Percentiles rank a stretch among this genome's conserved stretches.
Conservation (phyloP, 2,113 vertebrate species). For the Xiphias gladius region DNA sequence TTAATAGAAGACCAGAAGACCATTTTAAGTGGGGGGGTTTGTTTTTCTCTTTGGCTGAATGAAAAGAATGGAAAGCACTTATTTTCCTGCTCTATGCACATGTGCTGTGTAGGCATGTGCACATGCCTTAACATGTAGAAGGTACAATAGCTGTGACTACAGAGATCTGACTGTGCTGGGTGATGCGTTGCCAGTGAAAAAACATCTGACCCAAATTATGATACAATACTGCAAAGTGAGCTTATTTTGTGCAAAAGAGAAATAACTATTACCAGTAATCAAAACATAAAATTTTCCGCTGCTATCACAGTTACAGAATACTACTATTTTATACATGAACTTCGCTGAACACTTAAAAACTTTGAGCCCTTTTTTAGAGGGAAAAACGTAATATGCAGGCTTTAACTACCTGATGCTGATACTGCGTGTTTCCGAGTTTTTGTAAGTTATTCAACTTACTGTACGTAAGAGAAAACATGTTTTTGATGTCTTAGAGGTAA, state of each 20-base stretch:
- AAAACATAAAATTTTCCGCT: constrained; percentile 52
- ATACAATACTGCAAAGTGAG: constrained; percentile 36
- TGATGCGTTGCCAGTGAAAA: constrained; percentile 36
- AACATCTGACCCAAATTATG: constrained; percentile 37
- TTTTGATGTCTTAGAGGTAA: constrained; percentile 43
- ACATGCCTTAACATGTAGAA: constrained; percentile 77
- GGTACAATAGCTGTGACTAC: constrained; percentile 62
- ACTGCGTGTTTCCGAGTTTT: constrained; percentile 63
- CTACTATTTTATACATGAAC: constrained; percentile 64
- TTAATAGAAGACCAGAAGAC: constrained; percentile 14
- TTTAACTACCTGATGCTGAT: constrained; percentile 59
- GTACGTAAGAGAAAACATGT: constrained; percentile 20
- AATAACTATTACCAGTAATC: constrained; percentile 5
- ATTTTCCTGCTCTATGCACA: constrained; percentile 71
- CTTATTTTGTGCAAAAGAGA: constrained; percentile 62
- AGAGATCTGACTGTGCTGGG: constrained; percentile 47
- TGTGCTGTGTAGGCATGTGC: constrained; percentile 71
- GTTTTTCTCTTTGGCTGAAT: constrained; percentile 36
- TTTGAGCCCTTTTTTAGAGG: constrained; percentile 30
- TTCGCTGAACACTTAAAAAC: constrained; percentile 33
- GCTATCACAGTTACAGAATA: constrained; percentile 61
- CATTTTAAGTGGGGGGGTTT: constrained; percentile 11
- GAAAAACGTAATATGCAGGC: constrained; percentile 70
- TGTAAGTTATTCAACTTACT: constrained; percentile 48
- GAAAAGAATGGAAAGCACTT: constrained; percentile 66